Conservation (phyloP, 2,113 vertebrate genomes). For the Lates calcarifer region DNA sequence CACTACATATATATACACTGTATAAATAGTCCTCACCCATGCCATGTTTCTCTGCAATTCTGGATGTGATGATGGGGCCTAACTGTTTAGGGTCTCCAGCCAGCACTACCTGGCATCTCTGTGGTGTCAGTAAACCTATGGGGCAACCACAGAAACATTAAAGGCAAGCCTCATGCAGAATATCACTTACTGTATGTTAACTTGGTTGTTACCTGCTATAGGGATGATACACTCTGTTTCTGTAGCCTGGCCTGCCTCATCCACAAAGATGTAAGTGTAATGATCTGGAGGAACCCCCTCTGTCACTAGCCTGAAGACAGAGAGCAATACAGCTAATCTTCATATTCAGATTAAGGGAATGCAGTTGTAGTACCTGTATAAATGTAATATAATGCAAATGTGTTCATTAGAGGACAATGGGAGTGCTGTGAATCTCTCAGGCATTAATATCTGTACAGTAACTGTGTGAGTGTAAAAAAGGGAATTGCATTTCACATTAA, state of each 20-base stretch:
- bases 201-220: conserved; percentile 83
- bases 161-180: neutral
- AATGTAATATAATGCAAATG: no score
- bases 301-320: conserved; percentile 84
- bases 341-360: no score
- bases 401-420: no score
- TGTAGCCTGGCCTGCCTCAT: conserved; percentile 88
- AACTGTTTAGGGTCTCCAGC: conserved; percentile 93
- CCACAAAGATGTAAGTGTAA: conserved; percentile 92
- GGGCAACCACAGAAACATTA: conserved; percentile 1
- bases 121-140: conserved; percentile 86
- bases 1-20: neutral
- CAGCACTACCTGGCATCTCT: conserved; percentile 88
- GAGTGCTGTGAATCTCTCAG: no score
- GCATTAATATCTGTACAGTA: no score
- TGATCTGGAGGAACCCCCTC: conserved; percentile 83
- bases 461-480: no score
- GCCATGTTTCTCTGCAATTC: conserved; percentile 81
- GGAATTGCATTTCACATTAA: no score
- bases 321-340: no score
- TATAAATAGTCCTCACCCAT: conserved; percentile 79
- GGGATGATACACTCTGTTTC: conserved; percentile 88
- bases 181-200: neutral
- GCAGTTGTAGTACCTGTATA: no score
- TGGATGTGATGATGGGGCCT: conserved; percentile 87